Conservation (phyloP, 2,113 vertebrate species). For the Nibea coibor region DNA sequence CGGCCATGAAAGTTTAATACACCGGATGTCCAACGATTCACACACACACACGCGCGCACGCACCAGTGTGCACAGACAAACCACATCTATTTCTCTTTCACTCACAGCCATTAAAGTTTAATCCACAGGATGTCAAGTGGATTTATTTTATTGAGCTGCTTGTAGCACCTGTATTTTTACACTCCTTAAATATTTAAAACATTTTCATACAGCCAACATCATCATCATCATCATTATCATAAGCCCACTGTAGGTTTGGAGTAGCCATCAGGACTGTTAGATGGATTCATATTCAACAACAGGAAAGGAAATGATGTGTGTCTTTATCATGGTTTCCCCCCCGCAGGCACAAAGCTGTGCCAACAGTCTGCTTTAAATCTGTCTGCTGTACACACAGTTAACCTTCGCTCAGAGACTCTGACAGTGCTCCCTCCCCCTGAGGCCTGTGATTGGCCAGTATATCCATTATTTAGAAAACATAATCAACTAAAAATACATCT, state of each 20-base stretch:
- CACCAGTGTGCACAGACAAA: slow-evolving; percentile 10
- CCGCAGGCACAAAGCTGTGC: slow-evolving; percentile 3
- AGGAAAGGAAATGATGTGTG: background rate
- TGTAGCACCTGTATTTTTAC: slow-evolving; percentile 62
- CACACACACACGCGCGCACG: slow-evolving; percentile 1
- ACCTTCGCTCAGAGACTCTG: slow-evolving; percentile 12
- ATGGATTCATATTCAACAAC: slow-evolving; percentile 23
- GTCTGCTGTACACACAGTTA: slow-evolving; percentile 33
- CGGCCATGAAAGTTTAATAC: slow-evolving; percentile 75
- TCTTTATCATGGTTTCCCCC: slow-evolving; percentile 14
- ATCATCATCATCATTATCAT: slow-evolving; percentile 22
- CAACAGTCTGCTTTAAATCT: slow-evolving; percentile 1
- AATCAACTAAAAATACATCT: background rate
- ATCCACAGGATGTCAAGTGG: slow-evolving; percentile 64
- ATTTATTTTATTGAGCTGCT: slow-evolving; percentile 66
- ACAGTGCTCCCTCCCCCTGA: background rate
- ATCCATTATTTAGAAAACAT: background rate
- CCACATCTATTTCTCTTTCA: slow-evolving; percentile 35
- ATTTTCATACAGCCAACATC: slow-evolving; percentile 23
- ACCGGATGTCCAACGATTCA: slow-evolving; percentile 49
- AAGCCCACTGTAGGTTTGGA: background rate
- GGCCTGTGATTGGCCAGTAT: background rate
- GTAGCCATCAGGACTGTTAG: background rate
- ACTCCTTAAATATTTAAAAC: slow-evolving; percentile 65
- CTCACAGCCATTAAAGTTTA: slow-evolving; percentile 70